These are phyloP conservation scores for Pseudopodoces humilis DNA, from an alignment of 2,113 vertebrate genomes.

Conservation along the genomic window DNA sequence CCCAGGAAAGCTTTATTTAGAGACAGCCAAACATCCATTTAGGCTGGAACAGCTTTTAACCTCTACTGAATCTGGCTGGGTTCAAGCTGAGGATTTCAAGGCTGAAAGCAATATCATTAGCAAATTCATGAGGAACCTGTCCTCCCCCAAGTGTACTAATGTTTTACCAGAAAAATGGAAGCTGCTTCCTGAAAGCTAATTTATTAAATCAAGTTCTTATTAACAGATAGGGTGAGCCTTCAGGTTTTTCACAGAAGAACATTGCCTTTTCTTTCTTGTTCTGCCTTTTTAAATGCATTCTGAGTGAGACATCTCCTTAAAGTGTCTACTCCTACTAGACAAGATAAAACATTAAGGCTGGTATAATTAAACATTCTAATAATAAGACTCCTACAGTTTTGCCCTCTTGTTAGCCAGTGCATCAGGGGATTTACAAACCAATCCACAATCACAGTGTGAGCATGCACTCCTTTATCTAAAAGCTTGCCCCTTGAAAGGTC, in stretches of 20 bases:
- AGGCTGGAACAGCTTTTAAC: conserved; percentile 27
- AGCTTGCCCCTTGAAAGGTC: background rate
- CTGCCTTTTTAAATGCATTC: background rate
- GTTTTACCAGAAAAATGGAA: conserved; percentile 44
- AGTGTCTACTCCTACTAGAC: background rate
- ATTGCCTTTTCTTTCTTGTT: background rate
- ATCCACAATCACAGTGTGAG: background rate
- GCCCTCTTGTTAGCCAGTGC: background rate
- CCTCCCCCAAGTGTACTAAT: background rate
- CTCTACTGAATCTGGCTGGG: background rate
- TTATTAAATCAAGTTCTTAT: conserved; percentile 31
- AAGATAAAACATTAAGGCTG: background rate
- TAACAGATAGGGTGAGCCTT: background rate
- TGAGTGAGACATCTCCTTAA: background rate
- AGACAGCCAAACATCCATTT: background rate
- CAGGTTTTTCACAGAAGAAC: background rate
- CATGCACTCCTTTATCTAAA: background rate
- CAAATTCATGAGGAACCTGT: background rate
- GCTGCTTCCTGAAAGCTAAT: conserved; percentile 30
- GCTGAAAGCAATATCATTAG: conserved; percentile 34
- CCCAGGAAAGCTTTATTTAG: background rate
- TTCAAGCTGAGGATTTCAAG: background rate
- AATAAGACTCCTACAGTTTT: background rate
- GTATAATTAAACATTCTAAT: background rate
- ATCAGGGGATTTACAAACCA: background rate